A percentile compares a stretch with the other conserved stretches of the same genome.
Evolutionary conservation across 2,113 vertebrate genomes (phyloP).

Genomic region (Xiphophorus couchianus): DNA sequence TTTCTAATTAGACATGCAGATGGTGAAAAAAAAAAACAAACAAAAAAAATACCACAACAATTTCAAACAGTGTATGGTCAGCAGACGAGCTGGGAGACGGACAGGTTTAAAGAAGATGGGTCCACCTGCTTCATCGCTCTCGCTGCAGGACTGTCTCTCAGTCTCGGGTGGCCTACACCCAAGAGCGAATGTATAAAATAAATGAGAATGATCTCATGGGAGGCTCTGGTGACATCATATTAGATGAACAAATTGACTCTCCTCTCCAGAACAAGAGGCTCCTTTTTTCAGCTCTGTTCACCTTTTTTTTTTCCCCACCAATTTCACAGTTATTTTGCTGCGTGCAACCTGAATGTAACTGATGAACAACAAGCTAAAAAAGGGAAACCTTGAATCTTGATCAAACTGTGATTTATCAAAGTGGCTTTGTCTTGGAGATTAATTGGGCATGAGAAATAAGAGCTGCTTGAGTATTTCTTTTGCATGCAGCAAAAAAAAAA

Average conservation of each 20-base stretch:
- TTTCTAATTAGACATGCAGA: conserved; percentile 5
- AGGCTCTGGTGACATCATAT: conserved; percentile 11
- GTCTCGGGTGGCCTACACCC: conserved; percentile 18
- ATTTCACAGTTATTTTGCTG: background rate
- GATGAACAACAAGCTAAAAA: background rate
- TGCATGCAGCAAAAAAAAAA: background rate
- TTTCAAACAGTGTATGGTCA: background rate
- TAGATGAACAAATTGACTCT: conserved; percentile 22
- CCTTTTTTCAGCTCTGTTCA: background rate
- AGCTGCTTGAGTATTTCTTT: conserved; percentile 1
- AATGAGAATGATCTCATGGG: conserved; percentile 20
- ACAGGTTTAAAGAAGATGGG: background rate
- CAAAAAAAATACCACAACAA: too few species aligned
- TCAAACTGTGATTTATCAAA: background rate
- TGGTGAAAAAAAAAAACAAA: background rate
- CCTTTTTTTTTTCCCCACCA: too few species aligned
- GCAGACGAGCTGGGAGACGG: background rate
- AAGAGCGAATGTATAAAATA: conserved; percentile 17
- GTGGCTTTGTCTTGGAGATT: background rate
- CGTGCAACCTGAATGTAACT: background rate
- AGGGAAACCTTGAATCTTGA: background rate
- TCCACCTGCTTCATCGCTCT: background rate
- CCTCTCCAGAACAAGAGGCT: background rate
- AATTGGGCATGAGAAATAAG: background rate
- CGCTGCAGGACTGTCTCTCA: conserved; percentile 3